These are phyloP conservation scores for Bovichtus variegatus DNA, from an alignment of 2,797 vertebrate species.

Conservation along the genomic window DNA sequence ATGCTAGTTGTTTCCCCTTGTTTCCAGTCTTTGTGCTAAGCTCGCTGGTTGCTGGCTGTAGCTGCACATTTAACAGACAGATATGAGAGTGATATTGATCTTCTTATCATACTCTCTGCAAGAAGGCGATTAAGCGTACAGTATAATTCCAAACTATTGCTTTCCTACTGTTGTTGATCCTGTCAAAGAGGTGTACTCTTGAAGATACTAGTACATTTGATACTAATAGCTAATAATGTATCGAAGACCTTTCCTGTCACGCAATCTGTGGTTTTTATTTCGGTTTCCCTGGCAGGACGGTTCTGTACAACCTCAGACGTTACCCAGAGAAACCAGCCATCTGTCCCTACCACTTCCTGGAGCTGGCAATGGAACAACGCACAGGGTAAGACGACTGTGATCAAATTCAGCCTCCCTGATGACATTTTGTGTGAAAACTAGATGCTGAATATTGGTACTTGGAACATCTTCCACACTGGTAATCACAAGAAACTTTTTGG, in stretches of 20 bases:
- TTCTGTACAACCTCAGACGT: slow-evolving; percentile 62
- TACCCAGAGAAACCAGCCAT: slow-evolving; percentile 76
- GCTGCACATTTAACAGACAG: not conserved
- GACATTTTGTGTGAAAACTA: not conserved
- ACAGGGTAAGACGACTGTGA: slow-evolving; percentile 66
- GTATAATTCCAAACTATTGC: not conserved
- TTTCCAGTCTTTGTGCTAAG: not conserved
- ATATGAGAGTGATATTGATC: not conserved
- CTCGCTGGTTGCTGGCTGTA: not conserved
- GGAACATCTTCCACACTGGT: fast-evolving
- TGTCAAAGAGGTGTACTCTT: not conserved
- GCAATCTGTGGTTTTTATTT: slow-evolving; percentile 12
- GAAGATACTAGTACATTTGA: not conserved
- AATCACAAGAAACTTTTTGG: not conserved
- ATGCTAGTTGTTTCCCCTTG: not conserved
- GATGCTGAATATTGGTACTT: not conserved
- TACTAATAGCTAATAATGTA: not conserved
- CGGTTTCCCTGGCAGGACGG: slow-evolving; percentile 56
- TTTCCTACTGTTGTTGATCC: not conserved
- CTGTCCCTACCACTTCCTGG: slow-evolving; percentile 76
- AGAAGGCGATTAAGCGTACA: not conserved
- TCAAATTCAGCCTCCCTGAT: not conserved
- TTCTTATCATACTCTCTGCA: not conserved
- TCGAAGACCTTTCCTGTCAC: not conserved
- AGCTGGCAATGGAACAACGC: slow-evolving; percentile 64